Base-by-base conservation (phyloP, 1,140 invertebrate genomes). In the Sipha flava region DNA sequence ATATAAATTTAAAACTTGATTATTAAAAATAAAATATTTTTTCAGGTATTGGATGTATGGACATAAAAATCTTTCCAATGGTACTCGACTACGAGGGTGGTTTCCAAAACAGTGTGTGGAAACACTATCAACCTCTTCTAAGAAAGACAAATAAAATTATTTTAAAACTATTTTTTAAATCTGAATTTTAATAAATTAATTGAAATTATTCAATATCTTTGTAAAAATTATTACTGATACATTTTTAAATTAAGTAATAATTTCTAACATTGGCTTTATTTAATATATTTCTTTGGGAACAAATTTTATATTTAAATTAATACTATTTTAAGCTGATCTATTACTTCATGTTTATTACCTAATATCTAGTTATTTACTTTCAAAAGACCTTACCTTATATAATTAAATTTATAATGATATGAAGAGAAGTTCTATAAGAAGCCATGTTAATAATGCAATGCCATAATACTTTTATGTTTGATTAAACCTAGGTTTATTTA, bases 11-110 rank as follows among this genome's bases (percentile, higher is more conserved):
- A 45, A n/a, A n/a, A n/a, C n/a, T n/a, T n/a, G n/a, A n/a, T n/a
- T n/a, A 52, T 40, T 43, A 31, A 57, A 80, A 79, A 29, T 59
- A 52, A 14, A 37, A 26, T 37, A 81, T 80, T 81, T 77, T 84
- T 81, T 82, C 83, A 93, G 93, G 81, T 89, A 94, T 84, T 96
- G 95, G 95, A 84, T 96, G 34, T 96, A 95, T 86, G 94, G 94
- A 26, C 92, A 94, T 84, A 92, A 90, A 84, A 82, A 89, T 18
- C 82, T 86, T 47, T 83, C 84, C 37, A 82, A 83, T 9, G 34
- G 81, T 31, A 82, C 80, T 62, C 83, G 84, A 54, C 49, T 80
- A 49, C 80, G 90, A 82, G 95, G 95, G n/a, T 96, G 95, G 95
- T 95, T 97, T 86, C 95, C 95, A 77, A 87, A 92, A 59, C 86